These are phyloP conservation scores for Cyclophora punctaria DNA, from an alignment of 2,888 invertebrate genomes.

Conservation along the genomic window DNA sequence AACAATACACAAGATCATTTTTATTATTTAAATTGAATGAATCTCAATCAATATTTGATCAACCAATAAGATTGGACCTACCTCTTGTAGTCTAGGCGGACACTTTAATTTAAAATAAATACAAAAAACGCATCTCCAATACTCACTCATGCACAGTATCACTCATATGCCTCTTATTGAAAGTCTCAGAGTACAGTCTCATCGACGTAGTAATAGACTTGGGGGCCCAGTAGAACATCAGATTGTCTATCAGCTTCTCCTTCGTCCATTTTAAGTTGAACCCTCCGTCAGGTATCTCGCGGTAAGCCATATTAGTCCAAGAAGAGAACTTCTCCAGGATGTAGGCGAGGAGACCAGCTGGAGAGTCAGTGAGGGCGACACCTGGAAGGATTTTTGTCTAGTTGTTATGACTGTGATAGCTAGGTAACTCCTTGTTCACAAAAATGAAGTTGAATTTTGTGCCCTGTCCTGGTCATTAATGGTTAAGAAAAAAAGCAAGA, in stretches of 20 bases:
- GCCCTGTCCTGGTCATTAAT: too few relatives aligned
- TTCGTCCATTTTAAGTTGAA: slow-evolving; percentile 77
- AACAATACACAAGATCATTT: too few relatives aligned
- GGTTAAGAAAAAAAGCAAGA: too few relatives aligned
- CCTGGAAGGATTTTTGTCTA: slow-evolving; percentile 53
- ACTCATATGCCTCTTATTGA: slow-evolving; percentile 35
- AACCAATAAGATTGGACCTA: too few relatives aligned
- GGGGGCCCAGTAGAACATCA: slow-evolving; percentile 89
- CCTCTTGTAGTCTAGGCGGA: too few relatives aligned
- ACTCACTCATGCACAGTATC: slow-evolving; percentile 62
- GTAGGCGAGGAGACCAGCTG: slow-evolving; percentile 86
- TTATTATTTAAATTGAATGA: neutral
- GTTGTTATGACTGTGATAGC: too few relatives aligned
- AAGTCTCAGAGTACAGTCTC: slow-evolving; percentile 82
- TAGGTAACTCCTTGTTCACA: too few relatives aligned
- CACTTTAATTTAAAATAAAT: too few relatives aligned
- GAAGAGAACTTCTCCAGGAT: slow-evolving; percentile 89
- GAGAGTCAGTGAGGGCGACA: slow-evolving; percentile 81
- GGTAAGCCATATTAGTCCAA: slow-evolving; percentile 75
- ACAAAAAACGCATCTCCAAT: neutral
- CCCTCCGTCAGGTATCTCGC: slow-evolving; percentile 77
- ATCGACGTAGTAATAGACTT: slow-evolving; percentile 83
- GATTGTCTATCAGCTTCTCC: slow-evolving; percentile 84
- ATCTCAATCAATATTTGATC: too few relatives aligned
- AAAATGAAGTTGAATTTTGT: too few relatives aligned